Percentiles rank a stretch among this genome's conserved stretches.
These are phyloP conservation scores for Serranus cabrilla DNA, from an alignment of 2,797 vertebrate species.

Conservation along the genomic window DNA sequence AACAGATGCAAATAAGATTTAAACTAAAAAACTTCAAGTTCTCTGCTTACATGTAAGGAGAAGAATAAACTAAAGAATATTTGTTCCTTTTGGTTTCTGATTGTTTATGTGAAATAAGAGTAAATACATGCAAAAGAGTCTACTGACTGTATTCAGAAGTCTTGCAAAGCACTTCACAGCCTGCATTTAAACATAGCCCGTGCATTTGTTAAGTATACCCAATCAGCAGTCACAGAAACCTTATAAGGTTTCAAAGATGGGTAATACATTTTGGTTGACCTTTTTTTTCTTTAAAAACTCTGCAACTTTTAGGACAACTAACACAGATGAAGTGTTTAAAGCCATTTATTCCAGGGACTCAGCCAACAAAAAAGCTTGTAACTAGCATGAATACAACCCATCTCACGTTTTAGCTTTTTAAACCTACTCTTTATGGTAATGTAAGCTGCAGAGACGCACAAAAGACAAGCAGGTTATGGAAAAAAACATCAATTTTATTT, in stretches of 20 bases:
- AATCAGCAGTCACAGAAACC: not conserved
- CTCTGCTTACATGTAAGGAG: too few species aligned
- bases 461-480: constrained; percentile 62
- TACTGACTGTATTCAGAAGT: too few species aligned
- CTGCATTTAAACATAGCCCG: not conserved
- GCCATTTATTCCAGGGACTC: not conserved
- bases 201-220: not conserved
- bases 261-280: too few species aligned
- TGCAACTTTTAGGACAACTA: too few species aligned
- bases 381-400: not conserved
- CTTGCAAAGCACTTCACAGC: not conserved
- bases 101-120: too few species aligned
- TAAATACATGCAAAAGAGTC: too few species aligned
- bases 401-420: not conserved
- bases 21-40: too few species aligned
- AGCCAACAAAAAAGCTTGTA: not conserved
- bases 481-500: constrained; percentile 84
- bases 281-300: too few species aligned
- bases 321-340: not conserved
- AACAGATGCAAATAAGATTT: too few species aligned
- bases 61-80: too few species aligned
- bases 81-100: too few species aligned
- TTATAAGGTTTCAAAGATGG: too few species aligned
- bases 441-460: constrained; percentile 40
- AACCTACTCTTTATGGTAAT: constrained; percentile 1